Base-by-base conservation (phyloP, 2,113 vertebrate species). In the Pelusios castaneus region DNA sequence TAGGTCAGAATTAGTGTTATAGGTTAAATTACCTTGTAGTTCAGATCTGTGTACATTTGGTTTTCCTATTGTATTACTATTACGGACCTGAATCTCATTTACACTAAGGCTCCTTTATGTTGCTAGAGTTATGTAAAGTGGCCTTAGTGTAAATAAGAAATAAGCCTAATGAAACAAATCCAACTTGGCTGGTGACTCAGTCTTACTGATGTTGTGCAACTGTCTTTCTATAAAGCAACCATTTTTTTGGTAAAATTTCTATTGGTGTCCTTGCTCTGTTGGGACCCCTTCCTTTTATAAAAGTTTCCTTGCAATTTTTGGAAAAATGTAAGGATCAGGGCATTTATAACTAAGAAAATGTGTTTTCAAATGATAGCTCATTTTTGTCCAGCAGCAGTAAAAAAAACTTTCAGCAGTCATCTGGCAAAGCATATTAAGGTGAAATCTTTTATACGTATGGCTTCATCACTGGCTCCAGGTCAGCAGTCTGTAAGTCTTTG, bases 391-490 rank as follows among this genome's bases (percentile, higher is more conserved):
- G 82, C 24, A 95, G 56, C 89, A 80, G 25, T 80, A 14, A 82
- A 87, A 45, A n/a, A 80, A 75, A 51, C 84, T 88, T 91, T 47
- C 83, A 88, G 88, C 93, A 75, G 34, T 84, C 1, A 29, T 92
- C 92, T 91, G 79, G 19, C 92, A 77, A 78, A 92, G 45, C 3
- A 3, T 89, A 55, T 87, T 94, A 38, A 31, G 31, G 8, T 49
- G 90, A 93, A 73, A 38, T 5, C 87, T 90, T 38, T 91, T 67
- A 80, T 84, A 27, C 55, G n/a, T 60, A 49, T 90, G 38, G 84
- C 41, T 96, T 97, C 91, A 43, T 90, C 82, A 95, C 93, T 96
- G 90, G 47, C 91, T 94, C 47, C 89, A 60, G 94, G 82, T 29
- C 14, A 25, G 60, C n/a, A 73, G 81, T 60, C 94, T 47, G 3